These are phyloP conservation scores for Oeneis ivallda DNA, from an alignment of 2,888 invertebrate species.

Conservation along the genomic window DNA sequence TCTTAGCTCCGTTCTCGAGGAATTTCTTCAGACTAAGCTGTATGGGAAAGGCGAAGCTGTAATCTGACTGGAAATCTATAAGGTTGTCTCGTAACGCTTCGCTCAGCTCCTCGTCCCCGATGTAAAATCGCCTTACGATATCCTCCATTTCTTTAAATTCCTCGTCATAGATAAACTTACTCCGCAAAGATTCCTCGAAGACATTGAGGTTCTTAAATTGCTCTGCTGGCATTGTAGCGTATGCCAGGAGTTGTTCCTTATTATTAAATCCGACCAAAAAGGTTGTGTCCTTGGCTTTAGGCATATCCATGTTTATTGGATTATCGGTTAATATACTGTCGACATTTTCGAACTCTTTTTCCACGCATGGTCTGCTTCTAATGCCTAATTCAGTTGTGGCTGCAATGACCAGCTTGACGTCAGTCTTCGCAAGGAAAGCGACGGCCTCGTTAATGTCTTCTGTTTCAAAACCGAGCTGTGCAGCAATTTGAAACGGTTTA, in stretches of 20 bases:
- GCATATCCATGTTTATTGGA: constrained; percentile 47
- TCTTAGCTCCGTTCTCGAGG: constrained; percentile 44
- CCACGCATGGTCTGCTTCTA: constrained; percentile 36
- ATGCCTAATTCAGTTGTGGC: constrained; percentile 35
- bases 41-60: constrained; percentile 46
- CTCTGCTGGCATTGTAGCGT: constrained; percentile 36
- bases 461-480: constrained; percentile 46
- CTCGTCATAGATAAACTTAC: constrained; percentile 45
- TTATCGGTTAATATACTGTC: constrained; percentile 47
- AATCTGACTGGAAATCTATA: constrained; percentile 53
- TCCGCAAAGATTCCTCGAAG: constrained; percentile 35
- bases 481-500: constrained; percentile 44
- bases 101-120: constrained; percentile 52
- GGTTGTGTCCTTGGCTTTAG: constrained; percentile 51
- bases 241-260: constrained; percentile 47
- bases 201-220: constrained; percentile 38
- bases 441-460: constrained; percentile 45
- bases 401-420: constrained; percentile 35
- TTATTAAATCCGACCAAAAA: constrained; percentile 58
- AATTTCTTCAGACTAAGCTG: constrained; percentile 50
- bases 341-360: constrained; percentile 40
- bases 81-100: constrained; percentile 40
- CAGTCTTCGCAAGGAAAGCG: constrained; percentile 39
- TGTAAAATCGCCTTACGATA: constrained; percentile 54
- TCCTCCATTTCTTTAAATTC: constrained; percentile 41